Percentiles rank a stretch among this genome's conserved stretches.
Evolutionary conservation across 1,140 invertebrate species (phyloP).

Genomic region (Drosophila ohnishii): DNA sequence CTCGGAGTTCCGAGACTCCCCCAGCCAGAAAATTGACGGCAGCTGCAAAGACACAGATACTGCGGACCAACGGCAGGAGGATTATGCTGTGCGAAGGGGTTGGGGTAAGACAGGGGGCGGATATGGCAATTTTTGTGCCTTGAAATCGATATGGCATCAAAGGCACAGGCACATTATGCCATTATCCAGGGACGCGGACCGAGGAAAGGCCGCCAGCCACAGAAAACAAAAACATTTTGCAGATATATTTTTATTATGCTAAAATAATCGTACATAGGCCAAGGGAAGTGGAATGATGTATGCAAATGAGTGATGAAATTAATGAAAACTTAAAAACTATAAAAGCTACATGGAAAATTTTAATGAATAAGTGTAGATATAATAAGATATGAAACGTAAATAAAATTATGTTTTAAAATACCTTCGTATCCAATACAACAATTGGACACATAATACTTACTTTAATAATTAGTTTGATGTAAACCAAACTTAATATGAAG

Average conservation of each 20-base stretch:
- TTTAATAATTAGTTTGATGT: not conserved
- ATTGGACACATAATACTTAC: not conserved
- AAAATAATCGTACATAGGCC: slow-evolving; percentile 77
- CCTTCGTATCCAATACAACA: too few species aligned
- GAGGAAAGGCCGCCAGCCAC: slow-evolving; percentile 40
- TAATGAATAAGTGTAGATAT: not conserved
- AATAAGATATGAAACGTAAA: not conserved
- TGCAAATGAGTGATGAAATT: not conserved
- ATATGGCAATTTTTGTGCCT: slow-evolving; percentile 76
- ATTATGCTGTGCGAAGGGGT: not conserved
- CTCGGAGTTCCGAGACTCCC: slow-evolving; percentile 10
- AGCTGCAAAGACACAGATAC: slow-evolving; percentile 58
- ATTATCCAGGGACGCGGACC: slow-evolving; percentile 63
- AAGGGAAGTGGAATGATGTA: slow-evolving; percentile 23
- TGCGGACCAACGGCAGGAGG: slow-evolving; percentile 18
- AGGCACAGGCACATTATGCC: slow-evolving; percentile 74
- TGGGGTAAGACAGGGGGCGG: slow-evolving; percentile 57
- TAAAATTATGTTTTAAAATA: not conserved
- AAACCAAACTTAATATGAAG: not conserved
- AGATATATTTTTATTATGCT: slow-evolving; percentile 81
- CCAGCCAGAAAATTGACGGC: slow-evolving; percentile 56
- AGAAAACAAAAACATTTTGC: slow-evolving; percentile 57
- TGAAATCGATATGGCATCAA: slow-evolving; percentile 80
- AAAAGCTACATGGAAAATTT: not conserved
- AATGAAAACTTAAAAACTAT: not conserved